phyloP scores from a whole-genome alignment of 2,888 invertebrate species.

The Ellobium chinense region DNA sequence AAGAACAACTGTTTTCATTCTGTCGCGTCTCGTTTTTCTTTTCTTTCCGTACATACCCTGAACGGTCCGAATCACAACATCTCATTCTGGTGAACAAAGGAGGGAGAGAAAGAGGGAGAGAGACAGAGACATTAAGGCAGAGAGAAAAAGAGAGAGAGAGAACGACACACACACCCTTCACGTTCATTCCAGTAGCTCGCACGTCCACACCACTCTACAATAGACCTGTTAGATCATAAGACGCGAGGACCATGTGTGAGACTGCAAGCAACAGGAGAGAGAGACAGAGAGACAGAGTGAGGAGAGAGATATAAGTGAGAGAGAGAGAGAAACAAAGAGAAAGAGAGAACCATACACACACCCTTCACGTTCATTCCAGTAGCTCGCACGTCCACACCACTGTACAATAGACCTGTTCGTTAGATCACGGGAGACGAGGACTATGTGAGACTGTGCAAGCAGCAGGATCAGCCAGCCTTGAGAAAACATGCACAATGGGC shows the following conservation, averaged over 20 bases:
- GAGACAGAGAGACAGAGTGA: conserved; percentile 1
- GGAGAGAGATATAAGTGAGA: not conserved
- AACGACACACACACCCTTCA: not conserved
- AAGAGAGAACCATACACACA: too few relatives aligned
- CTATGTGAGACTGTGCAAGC: not conserved
- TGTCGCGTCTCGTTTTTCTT: too few relatives aligned
- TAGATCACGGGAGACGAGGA: too few relatives aligned
- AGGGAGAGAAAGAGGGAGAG: not conserved
- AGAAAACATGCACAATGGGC: too few relatives aligned
- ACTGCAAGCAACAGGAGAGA: not conserved
- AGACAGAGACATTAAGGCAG: not conserved
- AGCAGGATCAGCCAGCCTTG: not conserved
- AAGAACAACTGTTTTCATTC: too few relatives aligned
- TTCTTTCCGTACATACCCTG: too few relatives aligned
- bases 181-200: not conserved
- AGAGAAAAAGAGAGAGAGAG: not conserved
- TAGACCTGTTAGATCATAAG: too few relatives aligned
- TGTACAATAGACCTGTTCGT: too few relatives aligned
- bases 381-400: too few relatives aligned
- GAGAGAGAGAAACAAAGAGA: not conserved
- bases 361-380: too few relatives aligned
- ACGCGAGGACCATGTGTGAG: not conserved
- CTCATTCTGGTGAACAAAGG: not conserved
- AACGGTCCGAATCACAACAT: not conserved
- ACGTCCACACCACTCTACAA: not conserved